Evolutionary conservation across 2,888 invertebrate species (phyloP), one percentile per base, ranked within the genome.

Genomic region (Hirudinaria manillensis): DNA sequence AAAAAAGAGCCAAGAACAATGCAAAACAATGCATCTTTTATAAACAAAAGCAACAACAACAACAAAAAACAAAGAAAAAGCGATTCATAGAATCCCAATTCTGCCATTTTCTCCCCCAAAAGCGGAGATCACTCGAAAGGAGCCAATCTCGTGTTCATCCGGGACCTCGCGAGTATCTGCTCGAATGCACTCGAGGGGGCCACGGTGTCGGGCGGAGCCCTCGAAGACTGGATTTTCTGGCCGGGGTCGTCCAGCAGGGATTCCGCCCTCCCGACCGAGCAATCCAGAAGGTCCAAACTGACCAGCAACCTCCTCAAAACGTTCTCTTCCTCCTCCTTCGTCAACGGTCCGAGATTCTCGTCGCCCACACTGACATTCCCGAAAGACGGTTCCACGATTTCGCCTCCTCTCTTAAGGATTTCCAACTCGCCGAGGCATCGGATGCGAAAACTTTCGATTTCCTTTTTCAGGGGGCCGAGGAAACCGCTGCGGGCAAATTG

Each of bases 401-500:
- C 56, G 56, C 32, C 53, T 19, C n/a, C 21, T 21, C 24, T 72
- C 16, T 56, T 27, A 1, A 72, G n/a, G 2, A 21, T 19, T 29
- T 36, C 36, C 36, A 56, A 29, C 19, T 73, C 73, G 19, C 24
- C 65, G 19, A 65, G 55, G n/a, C 55, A 24, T 7, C 4, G 16
- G 19, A 7, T 19, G 21, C 38, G n/a, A 38, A 3, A n/a, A 32
- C 21, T 21, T 32, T 24, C 45, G 0, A 73, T n/a, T 27, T 73
- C 73, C 36, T 6, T 19, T 29, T 65, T 73, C n/a, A 73, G 32
- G 21, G 73, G 73, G n/a, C 16, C 38, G 24, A 73, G n/a, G 38
- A 73, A 73, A 3, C 36, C 36, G 27, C 19, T 34, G 24, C 36
- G 24, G 36, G 61, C 32, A 6, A 19, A 51, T 32, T 10, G 61